Base-by-base conservation (phyloP, 2,888 invertebrate genomes). In the Danaus chrysippus region DNA sequence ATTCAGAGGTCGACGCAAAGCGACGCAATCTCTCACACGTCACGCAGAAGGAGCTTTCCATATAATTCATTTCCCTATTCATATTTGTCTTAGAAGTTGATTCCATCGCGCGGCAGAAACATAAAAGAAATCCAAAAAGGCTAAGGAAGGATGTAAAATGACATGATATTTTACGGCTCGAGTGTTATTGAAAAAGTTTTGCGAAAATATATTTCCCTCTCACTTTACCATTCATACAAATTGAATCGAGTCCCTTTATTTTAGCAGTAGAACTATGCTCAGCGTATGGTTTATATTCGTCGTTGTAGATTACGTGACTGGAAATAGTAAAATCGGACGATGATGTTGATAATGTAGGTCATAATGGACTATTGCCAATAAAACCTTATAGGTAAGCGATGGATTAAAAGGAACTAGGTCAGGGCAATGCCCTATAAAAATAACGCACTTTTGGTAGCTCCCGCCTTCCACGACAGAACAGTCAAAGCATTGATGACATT, bases 321-420 rank as follows among this genome's bases (percentile, higher is more conserved):
- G 90, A 89, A 90, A 90, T 89, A 91, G 89, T 90, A 90, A 90
- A 90, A 88, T 89, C 80, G 87, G 88, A 87, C 88, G 90, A 89
- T 89, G 89, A 90, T 88, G 87, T 89, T 91, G 90, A 91, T 91
- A 90, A 91, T 90, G 86, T 88, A 87, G 86, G 88, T 86, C 86
- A 87, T 89, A 87, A 91, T 89, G 85, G 89, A 87, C 87, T 86
- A 86, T 86, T 85, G 86, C 86, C 87, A 90, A 90, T 90, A 90
- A 90, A 89, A 90, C 87, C 87, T 90, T 90, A 89, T 90, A 91
- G 89, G 91, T 88, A 90, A 90, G 86, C 87, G 86, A 88, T 90
- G 89, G 89, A 90, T 89, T 89, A 87, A 84, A 88, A 86, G 82
- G 82, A 90, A 89, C 78, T 88, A 74, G 90, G 88, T 89, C 88